A percentile compares a stretch with the other conserved stretches of the same genome.
Evolutionary conservation across 2,113 vertebrate genomes (phyloP).

Genomic region (Eublepharis macularius): DNA sequence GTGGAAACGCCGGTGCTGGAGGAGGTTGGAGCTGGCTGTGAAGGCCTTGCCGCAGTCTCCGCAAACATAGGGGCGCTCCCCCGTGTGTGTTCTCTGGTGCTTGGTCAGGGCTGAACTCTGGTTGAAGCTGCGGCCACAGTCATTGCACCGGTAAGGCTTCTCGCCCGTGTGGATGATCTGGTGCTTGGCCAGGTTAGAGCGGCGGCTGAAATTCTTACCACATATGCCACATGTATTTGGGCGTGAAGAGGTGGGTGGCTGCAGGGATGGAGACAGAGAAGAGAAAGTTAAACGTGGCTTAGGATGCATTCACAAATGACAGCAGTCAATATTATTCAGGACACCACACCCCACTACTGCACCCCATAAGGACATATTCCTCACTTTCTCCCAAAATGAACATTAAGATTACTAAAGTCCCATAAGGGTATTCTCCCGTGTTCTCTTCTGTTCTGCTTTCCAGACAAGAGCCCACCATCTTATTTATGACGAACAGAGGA

Average conservation of each 20-base stretch:
- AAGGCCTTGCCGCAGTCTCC: constrained; percentile 77
- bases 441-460: neutral
- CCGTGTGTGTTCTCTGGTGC: constrained; percentile 66
- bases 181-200: constrained; percentile 25
- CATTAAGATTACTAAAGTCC: neutral
- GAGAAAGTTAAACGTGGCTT: neutral
- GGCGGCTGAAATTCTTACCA: constrained; percentile 59
- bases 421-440: neutral
- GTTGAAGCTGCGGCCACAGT: constrained; percentile 74
- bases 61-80: constrained; percentile 68
- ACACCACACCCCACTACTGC: neutral
- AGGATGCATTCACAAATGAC: neutral
- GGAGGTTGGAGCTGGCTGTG: constrained; percentile 73
- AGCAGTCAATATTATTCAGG: neutral
- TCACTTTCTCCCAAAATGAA: neutral
- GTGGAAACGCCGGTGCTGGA: constrained; percentile 76
- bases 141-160: constrained; percentile 62
- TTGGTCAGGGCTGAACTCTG: constrained; percentile 75
- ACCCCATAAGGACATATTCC: neutral
- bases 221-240: constrained; percentile 56
- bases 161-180: constrained; percentile 35
- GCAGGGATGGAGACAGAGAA: neutral
- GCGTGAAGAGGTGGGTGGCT: neutral
- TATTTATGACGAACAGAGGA: neutral
- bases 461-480: neutral